Conservation (phyloP, 2,113 vertebrate species). For the Zootoca vivipara region DNA sequence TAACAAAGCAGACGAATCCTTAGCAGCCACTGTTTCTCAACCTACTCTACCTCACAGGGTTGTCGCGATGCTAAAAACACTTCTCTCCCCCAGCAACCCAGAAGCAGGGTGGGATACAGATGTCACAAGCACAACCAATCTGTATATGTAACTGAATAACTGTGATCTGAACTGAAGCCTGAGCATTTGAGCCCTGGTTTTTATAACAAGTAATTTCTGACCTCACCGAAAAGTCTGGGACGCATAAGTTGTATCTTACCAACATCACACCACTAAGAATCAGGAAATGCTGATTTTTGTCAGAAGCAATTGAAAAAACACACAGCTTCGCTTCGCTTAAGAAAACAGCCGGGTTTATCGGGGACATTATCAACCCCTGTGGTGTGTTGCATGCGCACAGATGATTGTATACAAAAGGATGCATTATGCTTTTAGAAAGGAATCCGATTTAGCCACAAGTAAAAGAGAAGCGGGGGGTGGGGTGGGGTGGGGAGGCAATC, state of each 20-base stretch:
- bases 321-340: conserved; percentile 49
- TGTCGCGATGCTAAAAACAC: background rate
- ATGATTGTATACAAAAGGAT: conserved; percentile 39
- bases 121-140: background rate
- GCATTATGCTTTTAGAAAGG: conserved; percentile 53
- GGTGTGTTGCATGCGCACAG: conserved; percentile 49
- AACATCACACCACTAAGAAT: background rate
- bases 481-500: conserved; percentile 31
- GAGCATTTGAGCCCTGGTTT: background rate
- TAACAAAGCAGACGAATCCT: background rate
- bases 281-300: conserved; percentile 57
- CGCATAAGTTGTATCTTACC: conserved; percentile 5
- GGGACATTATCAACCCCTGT: conserved; percentile 53
- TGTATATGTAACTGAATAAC: background rate
- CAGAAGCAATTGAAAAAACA: conserved; percentile 56
- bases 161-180: background rate
- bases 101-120: background rate
- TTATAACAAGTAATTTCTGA: background rate
- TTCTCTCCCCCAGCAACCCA: background rate
- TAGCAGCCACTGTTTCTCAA: conserved; percentile 13
- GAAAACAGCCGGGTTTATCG: conserved; percentile 64
- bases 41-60: background rate
- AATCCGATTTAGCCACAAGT: conserved; percentile 56
- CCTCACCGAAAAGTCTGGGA: conserved; percentile 40
- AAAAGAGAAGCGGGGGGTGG: background rate